A percentile compares a stretch with the other conserved stretches of the same genome.
Evolutionary conservation across 2,113 vertebrate species (phyloP).

Genomic region (Mustelus asterias): DNA sequence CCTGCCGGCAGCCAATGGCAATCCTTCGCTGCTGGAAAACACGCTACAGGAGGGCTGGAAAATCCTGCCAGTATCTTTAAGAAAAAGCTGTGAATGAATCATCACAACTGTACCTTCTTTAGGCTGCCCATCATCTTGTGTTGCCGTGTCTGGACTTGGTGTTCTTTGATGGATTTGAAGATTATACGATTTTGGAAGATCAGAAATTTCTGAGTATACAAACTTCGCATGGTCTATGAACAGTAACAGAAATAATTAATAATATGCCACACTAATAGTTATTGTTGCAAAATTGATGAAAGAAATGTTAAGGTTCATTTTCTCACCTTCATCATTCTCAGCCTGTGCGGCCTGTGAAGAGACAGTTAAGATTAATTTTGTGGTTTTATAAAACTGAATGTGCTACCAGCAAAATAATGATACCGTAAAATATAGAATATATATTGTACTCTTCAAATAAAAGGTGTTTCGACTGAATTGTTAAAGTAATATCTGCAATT

Average conservation of each 20-base stretch:
- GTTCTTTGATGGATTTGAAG: slow-evolving; percentile 56
- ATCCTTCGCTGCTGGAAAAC: no score
- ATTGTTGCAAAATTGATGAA: slow-evolving; percentile 4
- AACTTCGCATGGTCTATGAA: slow-evolving; percentile 57
- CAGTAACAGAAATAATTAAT: slow-evolving; percentile 42
- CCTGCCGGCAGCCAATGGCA: no score
- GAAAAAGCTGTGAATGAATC: neutral
- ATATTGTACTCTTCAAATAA: neutral
- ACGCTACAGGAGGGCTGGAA: no score
- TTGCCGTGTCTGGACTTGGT: slow-evolving; percentile 42
- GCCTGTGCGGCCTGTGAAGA: slow-evolving; percentile 73
- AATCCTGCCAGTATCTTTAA: neutral
- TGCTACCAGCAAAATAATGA: slow-evolving; percentile 35
- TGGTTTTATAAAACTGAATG: slow-evolving; percentile 45
- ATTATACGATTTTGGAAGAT: slow-evolving; percentile 62
- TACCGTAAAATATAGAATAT: neutral
- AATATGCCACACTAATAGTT: neutral
- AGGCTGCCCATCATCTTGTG: slow-evolving; percentile 56
- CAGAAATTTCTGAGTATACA: slow-evolving; percentile 64
- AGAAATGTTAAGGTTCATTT: neutral
- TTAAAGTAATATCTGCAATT: neutral
- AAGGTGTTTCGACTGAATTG: neutral
- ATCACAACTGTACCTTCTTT: slow-evolving; percentile 67
- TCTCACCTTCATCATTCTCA: slow-evolving; percentile 69
- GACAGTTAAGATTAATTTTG: slow-evolving; percentile 48